phyloP scores from a whole-genome alignment of 2,888 invertebrate genomes.

The Siphlonurus alternatus region DNA sequence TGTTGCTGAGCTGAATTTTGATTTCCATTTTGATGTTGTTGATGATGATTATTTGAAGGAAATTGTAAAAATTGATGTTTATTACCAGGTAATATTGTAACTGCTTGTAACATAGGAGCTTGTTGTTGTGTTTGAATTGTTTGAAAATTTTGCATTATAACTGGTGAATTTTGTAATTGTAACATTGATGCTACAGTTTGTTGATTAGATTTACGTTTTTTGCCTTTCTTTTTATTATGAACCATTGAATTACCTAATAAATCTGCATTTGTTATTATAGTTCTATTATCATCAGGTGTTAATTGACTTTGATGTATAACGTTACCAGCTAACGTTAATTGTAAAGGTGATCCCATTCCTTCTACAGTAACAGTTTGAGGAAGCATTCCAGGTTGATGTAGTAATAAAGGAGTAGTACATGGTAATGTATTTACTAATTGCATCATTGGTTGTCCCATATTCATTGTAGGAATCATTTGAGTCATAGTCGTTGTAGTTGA shows the following conservation, averaged over 20 bases:
- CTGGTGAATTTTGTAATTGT: conserved; percentile 12
- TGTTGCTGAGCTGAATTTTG: neutral
- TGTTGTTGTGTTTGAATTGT: conserved; percentile 8
- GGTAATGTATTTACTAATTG: conserved; percentile 59
- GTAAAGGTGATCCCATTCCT: conserved; percentile 29
- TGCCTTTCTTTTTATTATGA: conserved; percentile 32
- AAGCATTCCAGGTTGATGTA: conserved; percentile 47
- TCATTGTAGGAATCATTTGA: neutral
- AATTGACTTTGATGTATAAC: conserved; percentile 13
- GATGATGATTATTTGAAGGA: too few species aligned
- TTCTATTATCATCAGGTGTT: conserved; percentile 1
- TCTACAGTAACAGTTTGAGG: conserved; percentile 45
- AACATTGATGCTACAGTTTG: conserved; percentile 45
- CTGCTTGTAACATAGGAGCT: conserved; percentile 48
- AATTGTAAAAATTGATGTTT: neutral
- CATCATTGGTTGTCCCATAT: conserved; percentile 17
- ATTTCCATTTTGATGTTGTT: too few species aligned
- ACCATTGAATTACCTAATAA: neutral
- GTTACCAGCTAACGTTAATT: conserved; percentile 3
- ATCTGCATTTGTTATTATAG: neutral
- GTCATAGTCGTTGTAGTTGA: conserved; percentile 6
- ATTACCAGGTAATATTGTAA: conserved; percentile 63
- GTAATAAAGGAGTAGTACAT: conserved; percentile 44
- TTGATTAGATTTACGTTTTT: conserved; percentile 54
- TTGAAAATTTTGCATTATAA: conserved; percentile 28